Base-by-base conservation (phyloP, 1,140 invertebrate species). In the Zaprionus kolodkinae region DNA sequence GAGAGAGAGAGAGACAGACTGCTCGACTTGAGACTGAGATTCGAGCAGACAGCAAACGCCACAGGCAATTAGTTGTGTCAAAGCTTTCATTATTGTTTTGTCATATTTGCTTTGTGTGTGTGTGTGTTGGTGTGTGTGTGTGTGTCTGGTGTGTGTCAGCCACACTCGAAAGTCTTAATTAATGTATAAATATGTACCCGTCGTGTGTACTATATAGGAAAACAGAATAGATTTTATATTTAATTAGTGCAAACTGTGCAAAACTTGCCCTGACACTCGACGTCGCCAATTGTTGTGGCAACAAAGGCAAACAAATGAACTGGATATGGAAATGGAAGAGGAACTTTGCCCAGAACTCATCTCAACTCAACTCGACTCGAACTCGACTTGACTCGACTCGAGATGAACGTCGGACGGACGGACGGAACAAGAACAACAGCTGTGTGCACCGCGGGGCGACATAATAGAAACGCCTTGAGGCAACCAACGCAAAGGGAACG, bases 51-150 rank as follows among this genome's bases (percentile, higher is more conserved):
- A 79, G 85, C 81, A 78, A 85, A 81, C 81, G 85, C 85, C 85
- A 76, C 85, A 85, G 85, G 85, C 85, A 89, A 89, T 89, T 89
- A 89, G 85, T 90, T 81, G 86, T 89, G 85, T 89, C 85, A 89
- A 85, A 89, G 85, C 85, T 89, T 89, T 89, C 86, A 89, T 88
- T 88, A 88, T 88, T 88, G 85, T 88, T 88, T 88, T 88, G 84
- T 88, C 84, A 88, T 88, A 88, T 88, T 88, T 88, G 81, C 85
- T 74, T 78, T 79, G 73, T 63, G 61, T 35, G 54, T 55, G n/a
- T 62, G n/a, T 66, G 54, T 50, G n/a, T 11, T 21, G 21, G 6
- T 45, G 50, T 54, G 56, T 62, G 35, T 57, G 60, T 52, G 63
- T 54, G 40, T 52, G 38, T 64, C 36, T 27, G 38, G 13, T 54